Evolutionary conservation across 2,797 vertebrate genomes (phyloP), one percentile per base, ranked within the genome.

Genomic region (Arctocebus calabarensis): DNA sequence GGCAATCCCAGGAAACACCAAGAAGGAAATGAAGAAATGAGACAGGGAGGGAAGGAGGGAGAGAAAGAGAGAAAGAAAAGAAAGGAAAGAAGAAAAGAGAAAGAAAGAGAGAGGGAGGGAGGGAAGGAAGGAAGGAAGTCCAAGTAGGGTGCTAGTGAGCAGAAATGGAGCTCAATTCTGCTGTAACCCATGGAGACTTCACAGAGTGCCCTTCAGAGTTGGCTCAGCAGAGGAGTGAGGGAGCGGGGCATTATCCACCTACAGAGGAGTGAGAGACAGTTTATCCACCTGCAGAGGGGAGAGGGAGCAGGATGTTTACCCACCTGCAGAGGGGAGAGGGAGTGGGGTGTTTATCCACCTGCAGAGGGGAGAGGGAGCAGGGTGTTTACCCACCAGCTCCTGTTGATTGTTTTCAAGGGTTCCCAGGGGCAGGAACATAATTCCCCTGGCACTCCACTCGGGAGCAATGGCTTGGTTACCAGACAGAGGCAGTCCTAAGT

Each of bases 281-380:
- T 8, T 12, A 29, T 16, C 20, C 5, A 25, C 7, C 22, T 45
- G 43, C 43, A 45, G 43, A 45, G 43, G 43, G 43, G 9, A 7
- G 43, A 45, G 6, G 43, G 43, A 45, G 9, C 4, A 7, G 43
- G 7, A 8, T 19, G 0, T 10, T 8, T 12, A 29, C 12, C 20
- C 7, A 25, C 7, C 22, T 43, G 43, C 43, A 43, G 43, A 43
- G 43, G 43, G 43, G 43, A 5, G 43, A 43, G 43, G 7, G 43
- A 7, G 4, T 4, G 7, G 43, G 7, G 11, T 19, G 0, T 10
- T 8, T 12, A 29, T 16, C 20, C 7, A 25, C 7, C 22, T 45
- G 43, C 43, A 32, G 12, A 55, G 71, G 62, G 43, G 6, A 0
- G 0, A 75, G 13, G 68, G 32, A 2, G n/a, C 40, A 40, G 40